Evolutionary conservation across 2,797 vertebrate species (phyloP).

Genomic region (Bryconaethiops microstoma): DNA sequence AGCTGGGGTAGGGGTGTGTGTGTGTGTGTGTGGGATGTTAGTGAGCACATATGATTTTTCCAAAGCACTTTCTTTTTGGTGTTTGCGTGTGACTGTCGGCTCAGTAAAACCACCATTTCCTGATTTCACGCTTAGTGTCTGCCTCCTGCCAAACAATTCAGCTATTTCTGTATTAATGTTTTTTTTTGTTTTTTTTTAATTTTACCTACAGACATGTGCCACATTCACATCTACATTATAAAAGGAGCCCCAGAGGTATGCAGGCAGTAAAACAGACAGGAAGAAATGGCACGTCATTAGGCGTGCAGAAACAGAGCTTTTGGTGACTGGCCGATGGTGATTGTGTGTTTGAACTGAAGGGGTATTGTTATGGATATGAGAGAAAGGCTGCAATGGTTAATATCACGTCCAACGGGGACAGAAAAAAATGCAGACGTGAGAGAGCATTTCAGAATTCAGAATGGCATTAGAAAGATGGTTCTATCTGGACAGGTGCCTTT

Average conservation of each 20-base stretch:
- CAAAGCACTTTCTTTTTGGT: not conserved
- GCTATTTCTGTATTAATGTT: slow-evolving; percentile 3
- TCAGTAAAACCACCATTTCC: slow-evolving; percentile 48
- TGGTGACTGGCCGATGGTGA: not conserved
- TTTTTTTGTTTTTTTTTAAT: not conserved
- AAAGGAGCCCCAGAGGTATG: not conserved
- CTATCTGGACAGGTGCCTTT: too few relatives aligned
- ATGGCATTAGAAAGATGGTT: too few relatives aligned
- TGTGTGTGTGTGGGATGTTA: slow-evolving; percentile 13
- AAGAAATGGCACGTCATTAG: not conserved
- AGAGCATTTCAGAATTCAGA: too few relatives aligned
- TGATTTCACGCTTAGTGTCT: slow-evolving; percentile 10
- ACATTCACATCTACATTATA: not conserved
- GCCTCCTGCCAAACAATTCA: slow-evolving; percentile 8
- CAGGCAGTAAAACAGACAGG: not conserved
- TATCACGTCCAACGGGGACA: too few relatives aligned
- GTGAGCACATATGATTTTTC: slow-evolving; percentile 30
- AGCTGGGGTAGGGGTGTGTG: slow-evolving; percentile 23
- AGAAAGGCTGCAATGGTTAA: too few relatives aligned
- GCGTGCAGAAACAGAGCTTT: not conserved
- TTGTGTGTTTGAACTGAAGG: not conserved
- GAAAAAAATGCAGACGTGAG: too few relatives aligned
- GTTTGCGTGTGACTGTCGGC: slow-evolving; percentile 6
- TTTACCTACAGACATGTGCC: too few relatives aligned
- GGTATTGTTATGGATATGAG: too few relatives aligned